Percentiles rank a stretch among this genome's conserved stretches.
Evolutionary conservation across 1,140 invertebrate genomes (phyloP).

Genomic region (Eulimnadia texana): DNA sequence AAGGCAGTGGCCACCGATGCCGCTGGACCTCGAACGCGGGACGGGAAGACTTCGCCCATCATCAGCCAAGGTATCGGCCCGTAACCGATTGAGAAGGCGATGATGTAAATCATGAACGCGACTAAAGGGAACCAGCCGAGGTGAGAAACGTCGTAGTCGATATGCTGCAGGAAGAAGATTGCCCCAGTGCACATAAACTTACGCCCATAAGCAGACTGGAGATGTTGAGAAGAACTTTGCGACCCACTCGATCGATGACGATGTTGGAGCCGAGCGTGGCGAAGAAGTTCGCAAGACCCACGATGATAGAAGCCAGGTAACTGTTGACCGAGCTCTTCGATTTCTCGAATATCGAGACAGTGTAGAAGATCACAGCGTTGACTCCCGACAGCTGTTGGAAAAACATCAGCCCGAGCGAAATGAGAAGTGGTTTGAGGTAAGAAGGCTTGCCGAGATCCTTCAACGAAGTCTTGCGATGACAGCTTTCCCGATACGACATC

Average conservation of each 20-base stretch:
- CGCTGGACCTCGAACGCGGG: conserved; percentile 62
- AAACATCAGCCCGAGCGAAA: conserved; percentile 75
- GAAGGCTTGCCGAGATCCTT: conserved; percentile 40
- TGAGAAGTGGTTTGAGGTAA: conserved; percentile 55
- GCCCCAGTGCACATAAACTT: conserved; percentile 51
- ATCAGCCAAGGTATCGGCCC: conserved; percentile 89
- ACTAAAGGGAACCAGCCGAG: conserved; percentile 66
- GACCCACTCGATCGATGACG: conserved; percentile 65
- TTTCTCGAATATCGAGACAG: conserved; percentile 57
- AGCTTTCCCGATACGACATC: conserved; percentile 45
- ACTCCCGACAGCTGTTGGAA: conserved; percentile 88
- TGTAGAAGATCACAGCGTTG: conserved; percentile 87
- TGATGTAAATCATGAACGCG: conserved; percentile 71
- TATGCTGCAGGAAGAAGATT: conserved; percentile 54
- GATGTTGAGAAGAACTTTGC: conserved; percentile 69
- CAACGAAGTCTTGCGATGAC: neutral
- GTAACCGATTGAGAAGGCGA: conserved; percentile 73
- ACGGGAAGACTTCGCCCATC: conserved; percentile 54
- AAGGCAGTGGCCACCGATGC: conserved; percentile 69
- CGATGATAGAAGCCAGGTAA: conserved; percentile 50
- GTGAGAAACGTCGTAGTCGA: conserved; percentile 33
- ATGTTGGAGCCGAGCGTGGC: conserved; percentile 71
- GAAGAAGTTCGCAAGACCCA: conserved; percentile 74
- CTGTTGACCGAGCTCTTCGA: conserved; percentile 52
- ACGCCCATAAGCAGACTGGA: conserved; percentile 59